Evolutionary conservation across 1,140 invertebrate species (phyloP).

Genomic region (Drosophila arizonae): DNA sequence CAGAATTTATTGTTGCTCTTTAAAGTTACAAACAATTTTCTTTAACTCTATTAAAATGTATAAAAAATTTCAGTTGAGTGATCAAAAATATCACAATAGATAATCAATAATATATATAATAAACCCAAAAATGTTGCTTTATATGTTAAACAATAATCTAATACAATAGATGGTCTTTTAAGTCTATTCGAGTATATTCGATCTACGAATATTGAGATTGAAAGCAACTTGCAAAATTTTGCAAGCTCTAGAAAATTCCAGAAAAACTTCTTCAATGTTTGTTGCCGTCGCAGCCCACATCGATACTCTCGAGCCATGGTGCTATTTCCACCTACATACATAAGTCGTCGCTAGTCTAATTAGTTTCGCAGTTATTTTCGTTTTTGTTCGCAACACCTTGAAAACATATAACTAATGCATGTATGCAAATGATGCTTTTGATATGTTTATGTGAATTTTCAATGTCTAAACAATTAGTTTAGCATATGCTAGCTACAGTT

Average conservation of each 20-base stretch:
- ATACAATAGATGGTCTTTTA: too few species aligned
- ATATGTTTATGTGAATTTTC: slow-evolving; percentile 8
- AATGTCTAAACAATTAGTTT: background rate
- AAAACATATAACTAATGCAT: slow-evolving; percentile 2
- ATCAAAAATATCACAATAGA: too few species aligned
- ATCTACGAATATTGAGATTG: too few species aligned
- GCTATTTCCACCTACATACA: background rate
- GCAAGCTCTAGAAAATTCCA: background rate
- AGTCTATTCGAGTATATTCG: too few species aligned
- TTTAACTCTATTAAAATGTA: too few species aligned
- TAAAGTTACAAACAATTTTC: too few species aligned
- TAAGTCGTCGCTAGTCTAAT: background rate
- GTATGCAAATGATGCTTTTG: background rate
- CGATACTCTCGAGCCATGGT: background rate
- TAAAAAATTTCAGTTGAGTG: too few species aligned
- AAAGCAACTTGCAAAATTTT: too few species aligned
- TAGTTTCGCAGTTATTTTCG: background rate
- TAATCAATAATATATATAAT: too few species aligned
- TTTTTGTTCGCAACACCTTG: background rate
- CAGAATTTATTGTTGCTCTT: too few species aligned
- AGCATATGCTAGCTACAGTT: background rate
- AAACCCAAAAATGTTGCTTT: too few species aligned
- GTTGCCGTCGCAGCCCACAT: background rate
- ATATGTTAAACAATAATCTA: too few species aligned
- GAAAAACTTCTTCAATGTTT: background rate